Percentiles rank a stretch among this genome's conserved stretches.
Conservation (phyloP, 1,140 invertebrate species). For the Pseudomyrmex flavicornis region DNA sequence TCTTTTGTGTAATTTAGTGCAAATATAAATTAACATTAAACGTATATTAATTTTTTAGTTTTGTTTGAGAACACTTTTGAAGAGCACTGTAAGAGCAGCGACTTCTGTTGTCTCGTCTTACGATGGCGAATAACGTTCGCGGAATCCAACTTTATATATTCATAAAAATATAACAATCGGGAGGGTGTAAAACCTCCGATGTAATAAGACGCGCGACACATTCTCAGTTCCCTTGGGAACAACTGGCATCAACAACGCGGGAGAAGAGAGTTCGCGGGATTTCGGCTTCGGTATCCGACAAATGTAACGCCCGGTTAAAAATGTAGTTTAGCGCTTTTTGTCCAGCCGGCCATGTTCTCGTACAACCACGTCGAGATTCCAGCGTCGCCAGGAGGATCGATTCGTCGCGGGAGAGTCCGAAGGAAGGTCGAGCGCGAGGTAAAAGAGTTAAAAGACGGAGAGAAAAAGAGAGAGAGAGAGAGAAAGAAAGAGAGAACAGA, state of each 20-base stretch:
- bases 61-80: no score
- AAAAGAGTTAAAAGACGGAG: neutral
- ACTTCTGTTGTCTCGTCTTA: no score
- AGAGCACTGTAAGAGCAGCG: no score
- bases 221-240: slow-evolving; percentile 46
- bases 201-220: slow-evolving; percentile 40
- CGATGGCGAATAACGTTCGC: no score
- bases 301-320: slow-evolving; percentile 76
- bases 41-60: no score
- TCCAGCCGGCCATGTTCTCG: slow-evolving; percentile 16
- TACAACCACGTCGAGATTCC: slow-evolving; percentile 73
- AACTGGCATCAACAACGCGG: neutral
- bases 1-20: no score
- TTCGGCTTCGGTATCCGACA: slow-evolving; percentile 72
- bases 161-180: no score
- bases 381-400: slow-evolving; percentile 10
- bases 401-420: slow-evolving; percentile 26
- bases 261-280: slow-evolving; percentile 24
- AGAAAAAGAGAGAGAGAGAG: neutral
- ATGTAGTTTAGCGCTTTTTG: slow-evolving; percentile 74
- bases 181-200: neutral
- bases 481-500: neutral
- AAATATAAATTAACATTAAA: no score
- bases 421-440: slow-evolving; percentile 11
- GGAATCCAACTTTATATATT: no score